These are phyloP conservation scores for Spisula solida DNA, from an alignment of 2,888 invertebrate genomes.

Conservation along the genomic window DNA sequence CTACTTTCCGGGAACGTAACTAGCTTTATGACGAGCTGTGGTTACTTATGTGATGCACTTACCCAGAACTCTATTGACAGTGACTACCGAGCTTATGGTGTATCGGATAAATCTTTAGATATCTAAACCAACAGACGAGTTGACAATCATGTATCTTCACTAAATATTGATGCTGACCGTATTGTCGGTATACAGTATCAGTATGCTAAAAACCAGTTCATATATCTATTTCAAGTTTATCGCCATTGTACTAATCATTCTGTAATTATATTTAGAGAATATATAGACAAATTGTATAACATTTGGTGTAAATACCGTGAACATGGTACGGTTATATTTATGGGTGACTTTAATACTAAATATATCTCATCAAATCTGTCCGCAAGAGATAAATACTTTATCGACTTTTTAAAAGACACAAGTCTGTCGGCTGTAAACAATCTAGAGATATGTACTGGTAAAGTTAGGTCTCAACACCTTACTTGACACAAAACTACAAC, in stretches of 20 bases:
- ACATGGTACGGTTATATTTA: background rate
- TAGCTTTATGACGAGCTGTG: background rate
- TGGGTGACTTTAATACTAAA: slow-evolving; percentile 24
- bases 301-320: background rate
- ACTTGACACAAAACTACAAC: too few relatives aligned
- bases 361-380: too few relatives aligned
- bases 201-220: background rate
- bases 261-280: background rate
- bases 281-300: slow-evolving; percentile 36
- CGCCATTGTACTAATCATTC: background rate
- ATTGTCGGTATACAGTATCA: slow-evolving; percentile 29
- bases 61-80: background rate
- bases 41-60: background rate
- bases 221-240: slow-evolving; percentile 26
- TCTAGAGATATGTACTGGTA: too few relatives aligned
- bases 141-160: background rate
- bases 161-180: slow-evolving; percentile 23
- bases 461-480: too few relatives aligned
- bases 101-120: background rate
- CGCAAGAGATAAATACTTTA: too few relatives aligned
- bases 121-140: background rate
- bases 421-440: too few relatives aligned
- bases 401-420: too few relatives aligned
- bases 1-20: background rate
- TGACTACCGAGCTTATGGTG: background rate